These are phyloP conservation scores for Telmatherina bonti DNA, from an alignment of 2,797 vertebrate species.

Conservation along the genomic window DNA sequence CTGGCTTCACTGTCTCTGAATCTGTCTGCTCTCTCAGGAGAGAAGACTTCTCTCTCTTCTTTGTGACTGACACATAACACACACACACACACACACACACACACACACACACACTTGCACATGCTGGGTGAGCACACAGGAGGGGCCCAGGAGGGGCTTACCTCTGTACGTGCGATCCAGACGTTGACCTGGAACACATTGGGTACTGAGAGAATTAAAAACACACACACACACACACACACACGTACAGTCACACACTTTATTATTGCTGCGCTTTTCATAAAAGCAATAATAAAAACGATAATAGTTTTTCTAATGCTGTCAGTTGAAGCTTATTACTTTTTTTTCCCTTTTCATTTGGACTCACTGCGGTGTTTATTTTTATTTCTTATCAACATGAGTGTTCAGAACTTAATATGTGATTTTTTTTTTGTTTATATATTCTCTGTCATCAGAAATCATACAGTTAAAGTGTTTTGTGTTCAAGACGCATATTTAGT, in stretches of 20 bases:
- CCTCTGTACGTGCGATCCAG: constrained; percentile 64
- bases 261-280: constrained; percentile 4
- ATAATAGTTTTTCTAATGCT: not conserved
- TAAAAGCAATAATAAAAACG: not conserved
- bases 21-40: constrained; percentile 45
- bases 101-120: constrained; percentile 27
- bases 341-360: not conserved
- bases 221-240: constrained; percentile 41
- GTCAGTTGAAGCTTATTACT: not conserved
- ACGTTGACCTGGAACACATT: constrained; percentile 73
- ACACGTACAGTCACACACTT: constrained; percentile 30
- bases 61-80: constrained; percentile 52
- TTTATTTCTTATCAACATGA: not conserved
- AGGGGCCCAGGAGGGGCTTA: constrained; percentile 43
- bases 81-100: no score
- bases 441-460: no score
- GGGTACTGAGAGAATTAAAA: constrained; percentile 59
- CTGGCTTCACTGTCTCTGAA: constrained; percentile 28
- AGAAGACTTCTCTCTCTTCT: constrained; percentile 20
- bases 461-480: no score
- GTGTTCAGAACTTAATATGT: not conserved
- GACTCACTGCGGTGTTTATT: not conserved
- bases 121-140: constrained; percentile 43
- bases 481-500: no score
- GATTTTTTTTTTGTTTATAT: no score